These are phyloP conservation scores for Ferdinandea cuprea DNA, from an alignment of 2,888 invertebrate genomes.

Conservation along the genomic window DNA sequence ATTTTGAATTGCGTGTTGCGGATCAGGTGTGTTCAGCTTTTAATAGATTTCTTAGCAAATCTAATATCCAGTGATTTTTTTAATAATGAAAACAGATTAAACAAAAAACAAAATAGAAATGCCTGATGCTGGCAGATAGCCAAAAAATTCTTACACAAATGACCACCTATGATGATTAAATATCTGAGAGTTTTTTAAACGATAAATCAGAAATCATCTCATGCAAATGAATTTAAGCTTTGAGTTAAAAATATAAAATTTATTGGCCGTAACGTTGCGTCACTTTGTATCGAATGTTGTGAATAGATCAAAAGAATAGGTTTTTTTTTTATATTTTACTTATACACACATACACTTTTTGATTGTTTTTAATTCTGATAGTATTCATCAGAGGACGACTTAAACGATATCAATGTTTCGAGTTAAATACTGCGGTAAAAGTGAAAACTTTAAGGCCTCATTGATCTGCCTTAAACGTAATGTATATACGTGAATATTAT, in stretches of 20 bases:
- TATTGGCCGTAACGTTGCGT: constrained; percentile 18
- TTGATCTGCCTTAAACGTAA: no score
- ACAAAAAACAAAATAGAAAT: neutral
- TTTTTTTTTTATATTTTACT: neutral
- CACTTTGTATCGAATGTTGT: neutral
- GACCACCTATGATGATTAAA: constrained; percentile 16
- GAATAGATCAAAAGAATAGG: neutral
- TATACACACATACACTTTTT: neutral
- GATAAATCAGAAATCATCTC: constrained; percentile 16
- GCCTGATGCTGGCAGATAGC: neutral
- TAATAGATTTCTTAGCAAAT: constrained; percentile 4
- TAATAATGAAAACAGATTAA: neutral
- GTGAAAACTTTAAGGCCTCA: no score
- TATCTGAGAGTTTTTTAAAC: neutral
- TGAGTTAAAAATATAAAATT: constrained; percentile 2
- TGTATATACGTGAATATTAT: no score
- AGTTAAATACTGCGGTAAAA: no score
- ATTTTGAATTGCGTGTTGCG: neutral
- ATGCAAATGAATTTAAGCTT: neutral
- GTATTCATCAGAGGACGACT: no score
- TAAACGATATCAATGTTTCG: no score
- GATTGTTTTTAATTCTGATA: neutral
- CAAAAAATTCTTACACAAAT: constrained; percentile 11
- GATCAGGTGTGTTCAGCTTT: neutral
- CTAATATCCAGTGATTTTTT: constrained; percentile 1